Conservation (phyloP, 2,113 vertebrate species). For the Dendropsophus ebraccatus region DNA sequence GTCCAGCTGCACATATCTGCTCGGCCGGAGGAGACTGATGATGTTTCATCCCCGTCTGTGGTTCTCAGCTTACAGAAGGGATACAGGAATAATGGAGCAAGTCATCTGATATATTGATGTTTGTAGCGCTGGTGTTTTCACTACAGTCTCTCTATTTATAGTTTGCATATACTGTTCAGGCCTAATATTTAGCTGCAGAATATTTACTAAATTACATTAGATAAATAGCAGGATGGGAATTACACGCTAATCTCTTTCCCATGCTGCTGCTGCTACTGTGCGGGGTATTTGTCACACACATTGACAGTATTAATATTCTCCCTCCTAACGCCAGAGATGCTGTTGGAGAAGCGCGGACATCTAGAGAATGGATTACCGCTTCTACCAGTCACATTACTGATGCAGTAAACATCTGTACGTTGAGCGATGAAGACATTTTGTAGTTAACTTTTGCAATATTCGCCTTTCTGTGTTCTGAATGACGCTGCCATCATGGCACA, state of each 20-base stretch:
- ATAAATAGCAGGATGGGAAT: constrained; percentile 44
- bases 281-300: constrained; percentile 11
- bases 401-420: neutral
- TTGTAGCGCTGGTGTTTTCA: constrained; percentile 7
- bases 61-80: constrained; percentile 28
- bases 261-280: constrained; percentile 20
- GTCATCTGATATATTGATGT: constrained; percentile 50
- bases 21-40: neutral
- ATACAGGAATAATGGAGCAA: neutral
- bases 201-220: constrained; percentile 39
- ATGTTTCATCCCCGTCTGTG: neutral
- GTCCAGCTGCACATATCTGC: constrained; percentile 32
- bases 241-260: constrained; percentile 32
- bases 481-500: neutral
- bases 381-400: neutral
- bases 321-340: neutral
- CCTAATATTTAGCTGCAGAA: constrained; percentile 28
- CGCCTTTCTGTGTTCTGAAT: neutral
- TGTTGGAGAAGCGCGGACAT: neutral
- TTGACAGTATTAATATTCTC: neutral
- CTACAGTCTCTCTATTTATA: constrained; percentile 25
- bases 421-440: neutral
- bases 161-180: neutral
- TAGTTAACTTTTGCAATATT: neutral
- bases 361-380: neutral